Evolutionary conservation across 1,140 invertebrate species (phyloP).

Genomic region (Lepidostoma basale): DNA sequence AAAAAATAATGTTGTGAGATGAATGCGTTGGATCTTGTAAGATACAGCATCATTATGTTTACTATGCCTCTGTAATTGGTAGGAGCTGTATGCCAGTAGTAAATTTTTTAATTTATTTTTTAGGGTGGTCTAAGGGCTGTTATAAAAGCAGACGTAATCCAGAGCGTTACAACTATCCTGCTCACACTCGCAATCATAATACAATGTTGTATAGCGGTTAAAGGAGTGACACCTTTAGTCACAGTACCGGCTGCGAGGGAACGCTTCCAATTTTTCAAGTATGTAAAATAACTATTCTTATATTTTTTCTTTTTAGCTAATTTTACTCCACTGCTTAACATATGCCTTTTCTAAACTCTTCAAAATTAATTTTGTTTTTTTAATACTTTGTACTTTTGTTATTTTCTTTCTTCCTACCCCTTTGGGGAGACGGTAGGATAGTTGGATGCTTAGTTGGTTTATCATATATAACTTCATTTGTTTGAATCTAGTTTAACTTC

Average conservation of each 20-base stretch:
- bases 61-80: too few relatives aligned
- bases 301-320: background rate
- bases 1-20: background rate
- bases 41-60: too few relatives aligned
- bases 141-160: slow-evolving; percentile 87
- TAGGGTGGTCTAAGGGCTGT: slow-evolving; percentile 86
- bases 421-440: too few relatives aligned
- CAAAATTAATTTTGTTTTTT: background rate
- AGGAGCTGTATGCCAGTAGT: background rate
- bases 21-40: too few relatives aligned
- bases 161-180: slow-evolving; percentile 82
- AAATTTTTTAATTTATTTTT: slow-evolving; percentile 36
- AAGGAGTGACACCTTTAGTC: background rate
- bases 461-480: too few relatives aligned
- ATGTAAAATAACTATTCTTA: background rate
- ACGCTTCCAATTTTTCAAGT: background rate
- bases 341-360: background rate
- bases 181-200: slow-evolving; percentile 78
- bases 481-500: too few relatives aligned
- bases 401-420: too few relatives aligned
- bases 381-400: background rate
- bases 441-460: too few relatives aligned
- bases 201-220: slow-evolving; percentile 52
- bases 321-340: background rate
- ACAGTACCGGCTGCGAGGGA: background rate